phyloP scores from a whole-genome alignment of 2,113 vertebrate genomes.

The Bos indicus region DNA sequence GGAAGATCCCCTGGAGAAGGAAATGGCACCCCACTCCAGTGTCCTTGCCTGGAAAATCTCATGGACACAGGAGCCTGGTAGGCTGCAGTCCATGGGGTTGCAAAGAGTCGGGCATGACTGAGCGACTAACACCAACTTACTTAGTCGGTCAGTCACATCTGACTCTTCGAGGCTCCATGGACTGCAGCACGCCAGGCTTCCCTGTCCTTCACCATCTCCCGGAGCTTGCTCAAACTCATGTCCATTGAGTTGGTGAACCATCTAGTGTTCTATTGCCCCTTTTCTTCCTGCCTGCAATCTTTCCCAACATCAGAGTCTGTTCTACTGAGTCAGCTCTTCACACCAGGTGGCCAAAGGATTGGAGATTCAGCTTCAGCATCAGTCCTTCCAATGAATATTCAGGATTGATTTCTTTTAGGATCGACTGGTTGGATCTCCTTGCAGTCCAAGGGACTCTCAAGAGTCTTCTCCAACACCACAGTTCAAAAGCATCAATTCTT shows the following conservation, averaged over 20 bases:
- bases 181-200: background rate
- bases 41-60: too few relatives aligned
- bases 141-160: background rate
- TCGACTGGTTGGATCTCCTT: background rate
- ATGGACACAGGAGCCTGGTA: too few relatives aligned
- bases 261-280: background rate
- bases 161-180: rapidly evolving
- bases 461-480: background rate
- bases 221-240: background rate
- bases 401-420: background rate
- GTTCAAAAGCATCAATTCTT: background rate
- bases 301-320: background rate
- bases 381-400: background rate
- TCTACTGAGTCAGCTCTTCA: background rate
- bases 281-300: background rate
- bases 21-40: too few relatives aligned
- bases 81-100: too few relatives aligned
- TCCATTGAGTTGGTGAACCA: background rate
- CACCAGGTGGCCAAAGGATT: background rate
- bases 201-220: background rate
- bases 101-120: too few relatives aligned
- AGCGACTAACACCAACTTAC: background rate
- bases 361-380: background rate
- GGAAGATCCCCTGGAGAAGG: too few relatives aligned
- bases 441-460: background rate